Evolutionary conservation across 2,113 vertebrate genomes (phyloP).

Genomic region (Arizona elegans): DNA sequence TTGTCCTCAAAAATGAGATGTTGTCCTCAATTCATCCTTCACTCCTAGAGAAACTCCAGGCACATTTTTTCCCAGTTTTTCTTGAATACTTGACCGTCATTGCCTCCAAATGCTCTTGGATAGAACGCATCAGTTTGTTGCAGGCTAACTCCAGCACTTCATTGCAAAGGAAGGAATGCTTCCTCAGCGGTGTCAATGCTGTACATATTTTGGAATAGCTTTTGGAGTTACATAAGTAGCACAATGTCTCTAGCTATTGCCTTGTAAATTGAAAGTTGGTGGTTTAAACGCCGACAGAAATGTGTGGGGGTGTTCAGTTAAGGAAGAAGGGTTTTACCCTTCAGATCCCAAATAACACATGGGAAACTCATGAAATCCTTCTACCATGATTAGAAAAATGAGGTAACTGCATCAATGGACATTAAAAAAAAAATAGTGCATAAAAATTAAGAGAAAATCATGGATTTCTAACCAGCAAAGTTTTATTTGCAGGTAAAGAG

Average conservation of each 20-base stretch:
- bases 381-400: background rate
- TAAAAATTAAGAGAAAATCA: background rate
- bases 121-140: background rate
- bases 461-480: background rate
- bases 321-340: background rate
- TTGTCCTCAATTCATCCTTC: background rate
- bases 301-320: background rate
- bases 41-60: background rate
- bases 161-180: background rate
- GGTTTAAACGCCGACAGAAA: background rate
- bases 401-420: background rate
- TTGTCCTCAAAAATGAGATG: background rate
- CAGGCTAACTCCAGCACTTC: background rate
- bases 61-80: background rate
- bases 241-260: background rate
- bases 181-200: background rate
- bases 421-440: background rate
- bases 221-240: background rate
- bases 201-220: background rate
- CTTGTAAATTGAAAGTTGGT: background rate
- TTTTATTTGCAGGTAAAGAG: background rate
- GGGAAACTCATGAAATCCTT: background rate
- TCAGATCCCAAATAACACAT: background rate
- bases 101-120: background rate
- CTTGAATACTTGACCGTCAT: background rate